phyloP scores from a whole-genome alignment of 2,113 vertebrate species.

The Carassius gibelio region DNA sequence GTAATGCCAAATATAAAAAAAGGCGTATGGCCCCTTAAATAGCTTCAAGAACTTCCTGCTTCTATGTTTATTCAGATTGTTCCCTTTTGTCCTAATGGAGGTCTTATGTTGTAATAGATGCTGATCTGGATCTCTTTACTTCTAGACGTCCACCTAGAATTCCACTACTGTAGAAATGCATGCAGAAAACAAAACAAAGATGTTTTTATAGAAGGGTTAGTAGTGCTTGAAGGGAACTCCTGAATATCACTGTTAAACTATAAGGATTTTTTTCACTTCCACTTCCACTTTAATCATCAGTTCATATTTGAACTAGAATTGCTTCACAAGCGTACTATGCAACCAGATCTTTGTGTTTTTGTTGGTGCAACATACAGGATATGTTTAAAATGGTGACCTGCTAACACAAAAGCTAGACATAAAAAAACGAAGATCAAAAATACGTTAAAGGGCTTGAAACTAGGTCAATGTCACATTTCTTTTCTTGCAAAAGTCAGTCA shows the following conservation, averaged over 20 bases:
- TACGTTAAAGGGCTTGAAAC: background rate
- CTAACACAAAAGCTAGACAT: background rate
- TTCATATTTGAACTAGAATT: background rate
- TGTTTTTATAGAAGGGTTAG: background rate
- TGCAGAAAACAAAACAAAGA: background rate
- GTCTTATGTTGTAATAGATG: background rate
- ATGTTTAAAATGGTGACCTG: conserved; percentile 33
- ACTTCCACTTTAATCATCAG: background rate
- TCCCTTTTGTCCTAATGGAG: background rate
- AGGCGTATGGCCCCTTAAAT: background rate
- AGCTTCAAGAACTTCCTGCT: background rate
- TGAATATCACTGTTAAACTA: background rate
- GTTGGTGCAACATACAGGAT: background rate
- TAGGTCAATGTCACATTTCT: conserved; percentile 30
- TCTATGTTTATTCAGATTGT: background rate
- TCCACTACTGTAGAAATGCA: background rate
- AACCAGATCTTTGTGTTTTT: background rate
- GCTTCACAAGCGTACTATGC: background rate
- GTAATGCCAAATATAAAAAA: background rate
- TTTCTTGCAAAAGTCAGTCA: conserved; percentile 27
- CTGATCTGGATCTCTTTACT: conserved; percentile 6
- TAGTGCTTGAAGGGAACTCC: background rate
- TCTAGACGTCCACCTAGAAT: background rate
- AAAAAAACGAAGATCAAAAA: background rate
- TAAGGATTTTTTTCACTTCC: background rate